Evolutionary conservation across 23 tunicate genomes (phyloP), one percentile per base, ranked within the genome.

Genomic region (Trididemnum miniatum): DNA sequence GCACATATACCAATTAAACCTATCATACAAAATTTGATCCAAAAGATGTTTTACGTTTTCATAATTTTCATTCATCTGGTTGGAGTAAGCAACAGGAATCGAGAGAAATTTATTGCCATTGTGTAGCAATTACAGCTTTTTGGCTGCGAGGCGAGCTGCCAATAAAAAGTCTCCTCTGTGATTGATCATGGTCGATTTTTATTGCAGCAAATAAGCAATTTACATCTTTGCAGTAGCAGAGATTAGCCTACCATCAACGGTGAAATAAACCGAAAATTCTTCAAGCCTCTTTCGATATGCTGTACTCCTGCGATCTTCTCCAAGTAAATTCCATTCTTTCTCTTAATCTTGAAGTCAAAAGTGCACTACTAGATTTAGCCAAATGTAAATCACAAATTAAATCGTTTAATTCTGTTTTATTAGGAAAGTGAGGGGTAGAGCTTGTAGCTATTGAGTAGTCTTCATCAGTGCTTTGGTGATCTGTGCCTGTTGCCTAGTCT

Each of bases 1-100:
- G 38, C 75, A 64, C 22, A 80, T 59, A 35, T 80, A 22, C 84
- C 84, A 64, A 9, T 80, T 80, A 65, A n/a, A 36, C 57, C 32
- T n/a, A 65, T 31, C 32, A 54, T 26, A 80, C 22, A 35, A 35
- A 15, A 80, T 36, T 65, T 65, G 37, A 59, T 24, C 22, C 0
- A 78, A 33, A 39, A 78, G 44, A 57, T 59, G 39, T 37, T 57
- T 78, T 20, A 34, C 40, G 37, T 78, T 57, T 78, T 60, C 38
- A 50, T 59, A 78, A 5, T 0, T 40, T 78, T 54, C 71, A 35
- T 74, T 78, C 71, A 31, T 78, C 40, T 31, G 39, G 9, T 0
- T 2, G 7, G 50, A 57, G 39, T 78, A 59, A 78, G 26, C 71
- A 59, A 78, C 23, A 15, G 83, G 83, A 60, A 50, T 78, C 31